Conservation (phyloP, 2,113 vertebrate species). For the Neomonachus schauinslandi region DNA sequence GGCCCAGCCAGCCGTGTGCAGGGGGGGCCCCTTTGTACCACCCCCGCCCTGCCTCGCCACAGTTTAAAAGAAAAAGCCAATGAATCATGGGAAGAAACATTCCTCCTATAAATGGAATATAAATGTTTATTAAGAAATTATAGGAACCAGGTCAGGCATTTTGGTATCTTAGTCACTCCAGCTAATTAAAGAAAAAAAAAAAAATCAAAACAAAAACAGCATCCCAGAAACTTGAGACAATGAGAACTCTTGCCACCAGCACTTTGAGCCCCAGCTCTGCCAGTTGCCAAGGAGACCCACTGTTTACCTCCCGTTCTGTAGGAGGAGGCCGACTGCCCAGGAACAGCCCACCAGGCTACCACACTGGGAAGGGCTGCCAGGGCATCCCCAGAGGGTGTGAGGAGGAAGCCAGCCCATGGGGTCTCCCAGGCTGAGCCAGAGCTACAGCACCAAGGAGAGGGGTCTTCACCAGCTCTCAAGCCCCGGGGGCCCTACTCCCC, state of each 20-base stretch:
- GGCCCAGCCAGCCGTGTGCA: not conserved
- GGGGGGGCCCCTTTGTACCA: not conserved
- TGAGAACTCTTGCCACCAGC: slow-evolving; percentile 52
- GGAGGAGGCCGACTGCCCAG: slow-evolving; percentile 21
- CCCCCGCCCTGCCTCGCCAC: not conserved
- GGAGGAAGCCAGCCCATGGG: slow-evolving; percentile 27
- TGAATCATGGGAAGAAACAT: slow-evolving; percentile 31
- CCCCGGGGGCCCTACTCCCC: not conserved
- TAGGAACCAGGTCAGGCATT: slow-evolving; percentile 71
- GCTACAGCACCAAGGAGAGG: not conserved
- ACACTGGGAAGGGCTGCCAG: not conserved
- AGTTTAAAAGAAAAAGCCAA: slow-evolving; percentile 5
- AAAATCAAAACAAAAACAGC: slow-evolving; percentile 61
- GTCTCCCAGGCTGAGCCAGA: not conserved
- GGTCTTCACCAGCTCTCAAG: not conserved
- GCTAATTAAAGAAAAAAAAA: slow-evolving; percentile 64
- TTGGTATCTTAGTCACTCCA: slow-evolving; percentile 66
- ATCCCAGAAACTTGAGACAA: slow-evolving; percentile 68
- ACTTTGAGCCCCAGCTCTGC: not conserved
- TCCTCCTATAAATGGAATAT: slow-evolving; percentile 44
- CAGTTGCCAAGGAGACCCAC: slow-evolving; percentile 61
- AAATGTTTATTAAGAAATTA: slow-evolving; percentile 75
- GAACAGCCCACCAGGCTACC: slow-evolving; percentile 38
- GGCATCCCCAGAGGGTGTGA: slow-evolving; percentile 1
- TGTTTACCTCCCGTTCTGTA: slow-evolving; percentile 67